Conservation (phyloP, 2,113 vertebrate species). For the Misgurnus mizolepis region DNA sequence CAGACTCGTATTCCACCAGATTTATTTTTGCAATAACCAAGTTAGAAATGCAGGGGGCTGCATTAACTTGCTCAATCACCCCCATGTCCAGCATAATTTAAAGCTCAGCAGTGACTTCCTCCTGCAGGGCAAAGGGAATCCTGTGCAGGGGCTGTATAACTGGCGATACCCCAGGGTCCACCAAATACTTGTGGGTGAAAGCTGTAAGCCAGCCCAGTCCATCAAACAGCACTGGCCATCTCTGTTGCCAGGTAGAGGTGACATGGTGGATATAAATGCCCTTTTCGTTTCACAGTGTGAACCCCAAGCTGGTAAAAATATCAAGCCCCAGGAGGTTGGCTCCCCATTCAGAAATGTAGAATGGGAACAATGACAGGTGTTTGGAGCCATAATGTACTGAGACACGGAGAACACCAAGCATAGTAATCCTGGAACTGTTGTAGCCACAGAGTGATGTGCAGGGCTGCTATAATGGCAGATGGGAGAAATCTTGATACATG, state of each 20-base stretch:
- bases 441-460: too few relatives aligned
- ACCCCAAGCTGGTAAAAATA: background rate
- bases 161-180: background rate
- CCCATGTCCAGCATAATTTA: background rate
- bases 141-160: conserved; percentile 19
- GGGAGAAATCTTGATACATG: too few relatives aligned
- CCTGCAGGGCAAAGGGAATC: conserved; percentile 16
- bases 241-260: conserved; percentile 3
- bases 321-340: background rate
- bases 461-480: too few relatives aligned
- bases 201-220: conserved; percentile 30
- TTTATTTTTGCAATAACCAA: background rate
- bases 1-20: background rate
- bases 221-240: conserved; percentile 16
- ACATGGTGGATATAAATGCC: too few relatives aligned
- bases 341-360: background rate
- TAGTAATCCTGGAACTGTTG: too few relatives aligned
- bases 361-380: background rate
- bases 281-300: too few relatives aligned
- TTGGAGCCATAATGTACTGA: too few relatives aligned
- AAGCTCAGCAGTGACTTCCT: background rate
- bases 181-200: conserved; percentile 12
- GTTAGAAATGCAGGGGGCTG: too few relatives aligned
- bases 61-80: background rate
- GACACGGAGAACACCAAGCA: too few relatives aligned